Evolutionary conservation across 1,140 invertebrate species (phyloP).

Genomic region (Ostrea edulis): DNA sequence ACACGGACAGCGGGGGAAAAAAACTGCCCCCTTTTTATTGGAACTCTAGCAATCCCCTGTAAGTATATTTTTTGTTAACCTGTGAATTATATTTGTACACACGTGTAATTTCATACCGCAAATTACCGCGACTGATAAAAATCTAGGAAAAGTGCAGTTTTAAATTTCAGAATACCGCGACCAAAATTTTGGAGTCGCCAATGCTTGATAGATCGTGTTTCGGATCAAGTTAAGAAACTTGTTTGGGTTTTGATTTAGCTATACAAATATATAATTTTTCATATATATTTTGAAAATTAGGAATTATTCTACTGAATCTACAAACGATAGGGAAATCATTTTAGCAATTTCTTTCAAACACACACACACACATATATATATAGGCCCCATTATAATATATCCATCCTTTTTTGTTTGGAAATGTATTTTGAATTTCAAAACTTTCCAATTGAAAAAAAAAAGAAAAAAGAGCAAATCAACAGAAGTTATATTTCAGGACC

Average conservation of each 20-base stretch:
- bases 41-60: conserved; percentile 23
- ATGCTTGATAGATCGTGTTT: conserved; percentile 20
- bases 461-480: too few species aligned
- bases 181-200: background rate
- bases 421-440: too few species aligned
- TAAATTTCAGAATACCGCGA: conserved; percentile 11
- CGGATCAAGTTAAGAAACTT: background rate
- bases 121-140: background rate
- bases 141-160: conserved; percentile 16
- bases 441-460: too few species aligned
- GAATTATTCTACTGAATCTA: too few species aligned
- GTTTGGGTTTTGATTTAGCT: too few species aligned
- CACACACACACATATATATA: background rate
- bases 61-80: background rate
- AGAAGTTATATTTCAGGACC: too few species aligned
- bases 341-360: background rate
- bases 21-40: conserved; percentile 38
- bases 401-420: too few species aligned
- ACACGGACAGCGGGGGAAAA: conserved; percentile 9
- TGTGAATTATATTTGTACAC: background rate
- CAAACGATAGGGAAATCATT: too few species aligned
- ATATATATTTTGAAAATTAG: too few species aligned
- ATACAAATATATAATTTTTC: too few species aligned
- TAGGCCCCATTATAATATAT: too few species aligned
- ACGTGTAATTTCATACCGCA: conserved; percentile 7